Evolutionary conservation across 2,888 invertebrate genomes (phyloP).

Genomic region (Dyspetes luteomarginatus): DNA sequence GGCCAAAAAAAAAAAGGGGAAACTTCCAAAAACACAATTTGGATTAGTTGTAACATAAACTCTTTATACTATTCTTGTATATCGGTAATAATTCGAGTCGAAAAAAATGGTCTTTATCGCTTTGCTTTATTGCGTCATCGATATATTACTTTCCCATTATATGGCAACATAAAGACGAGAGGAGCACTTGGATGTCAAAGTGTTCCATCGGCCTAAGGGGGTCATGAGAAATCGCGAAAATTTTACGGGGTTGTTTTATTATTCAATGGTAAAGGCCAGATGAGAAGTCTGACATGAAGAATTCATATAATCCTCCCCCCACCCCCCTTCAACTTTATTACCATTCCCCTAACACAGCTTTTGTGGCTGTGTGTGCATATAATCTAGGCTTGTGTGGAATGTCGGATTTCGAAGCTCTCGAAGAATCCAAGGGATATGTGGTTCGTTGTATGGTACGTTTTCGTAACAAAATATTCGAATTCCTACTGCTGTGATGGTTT

Average conservation of each 20-base stretch:
- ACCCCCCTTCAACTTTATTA: not conserved
- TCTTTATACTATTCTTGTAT: too few relatives aligned
- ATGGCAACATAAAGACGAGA: not conserved
- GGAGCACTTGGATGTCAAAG: not conserved
- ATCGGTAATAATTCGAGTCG: not conserved
- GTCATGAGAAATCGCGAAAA: slow-evolving; percentile 12
- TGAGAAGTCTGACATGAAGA: not conserved
- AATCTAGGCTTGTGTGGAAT: not conserved
- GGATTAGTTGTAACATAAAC: too few relatives aligned
- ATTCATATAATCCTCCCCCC: not conserved
- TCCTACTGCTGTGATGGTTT: not conserved
- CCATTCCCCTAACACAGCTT: not conserved
- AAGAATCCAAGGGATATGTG: not conserved
- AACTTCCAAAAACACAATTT: too few relatives aligned
- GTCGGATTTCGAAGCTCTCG: not conserved
- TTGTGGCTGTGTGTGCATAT: too few relatives aligned
- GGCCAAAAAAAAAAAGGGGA: too few relatives aligned
- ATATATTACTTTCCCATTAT: not conserved
- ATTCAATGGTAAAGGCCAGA: not conserved
- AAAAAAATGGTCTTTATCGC: not conserved
- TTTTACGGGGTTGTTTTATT: slow-evolving; percentile 11
- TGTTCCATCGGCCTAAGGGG: not conserved
- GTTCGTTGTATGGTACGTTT: not conserved
- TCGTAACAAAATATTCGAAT: not conserved
- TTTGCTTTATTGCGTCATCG: not conserved